A percentile compares a stretch with the other conserved stretches of the same genome.
Evolutionary conservation across 2,113 vertebrate species (phyloP).

Genomic region (Hypomesus transpacificus): DNA sequence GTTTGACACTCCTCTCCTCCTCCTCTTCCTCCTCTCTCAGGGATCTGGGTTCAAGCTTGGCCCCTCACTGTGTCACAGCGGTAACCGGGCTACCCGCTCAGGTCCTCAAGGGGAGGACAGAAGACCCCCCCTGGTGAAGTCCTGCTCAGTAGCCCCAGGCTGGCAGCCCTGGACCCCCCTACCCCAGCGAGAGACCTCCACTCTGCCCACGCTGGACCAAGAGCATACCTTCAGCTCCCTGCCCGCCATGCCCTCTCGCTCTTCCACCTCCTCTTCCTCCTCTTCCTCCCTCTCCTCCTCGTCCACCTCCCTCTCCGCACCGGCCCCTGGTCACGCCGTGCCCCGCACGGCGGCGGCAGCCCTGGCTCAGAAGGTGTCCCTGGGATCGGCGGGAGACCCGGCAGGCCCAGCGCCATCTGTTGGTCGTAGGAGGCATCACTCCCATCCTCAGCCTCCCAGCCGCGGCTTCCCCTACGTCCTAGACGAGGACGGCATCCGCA

Average conservation of each 20-base stretch:
- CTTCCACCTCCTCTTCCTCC: constrained; percentile 55
- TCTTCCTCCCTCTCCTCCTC: constrained; percentile 69
- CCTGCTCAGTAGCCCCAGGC: constrained; percentile 68
- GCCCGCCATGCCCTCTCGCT: constrained; percentile 59
- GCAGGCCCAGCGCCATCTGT: constrained; percentile 42
- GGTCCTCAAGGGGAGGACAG: constrained; percentile 43
- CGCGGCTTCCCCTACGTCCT: constrained; percentile 65
- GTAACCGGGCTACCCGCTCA: constrained; percentile 29
- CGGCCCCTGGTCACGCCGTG: constrained; percentile 13
- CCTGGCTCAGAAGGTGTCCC: constrained; percentile 44
- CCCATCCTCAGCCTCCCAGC: constrained; percentile 68
- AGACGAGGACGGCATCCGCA: constrained; percentile 69
- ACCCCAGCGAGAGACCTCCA: constrained; percentile 42
- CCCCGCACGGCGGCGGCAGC: constrained; percentile 12
- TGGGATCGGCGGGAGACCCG: constrained; percentile 16
- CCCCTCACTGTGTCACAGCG: constrained; percentile 54
- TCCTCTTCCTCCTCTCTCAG: constrained; percentile 29
- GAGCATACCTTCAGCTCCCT: constrained; percentile 61
- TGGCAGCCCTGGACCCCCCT: constrained; percentile 80
- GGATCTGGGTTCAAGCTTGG: constrained; percentile 41
- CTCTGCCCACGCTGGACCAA: constrained; percentile 44
- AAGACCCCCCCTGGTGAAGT: constrained; percentile 65
- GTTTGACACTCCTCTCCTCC: background rate
- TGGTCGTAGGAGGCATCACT: constrained; percentile 68
- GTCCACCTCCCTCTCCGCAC: constrained; percentile 62